Evolutionary conservation across 2,888 invertebrate species (phyloP).

Genomic region (Stramonita haemastoma): DNA sequence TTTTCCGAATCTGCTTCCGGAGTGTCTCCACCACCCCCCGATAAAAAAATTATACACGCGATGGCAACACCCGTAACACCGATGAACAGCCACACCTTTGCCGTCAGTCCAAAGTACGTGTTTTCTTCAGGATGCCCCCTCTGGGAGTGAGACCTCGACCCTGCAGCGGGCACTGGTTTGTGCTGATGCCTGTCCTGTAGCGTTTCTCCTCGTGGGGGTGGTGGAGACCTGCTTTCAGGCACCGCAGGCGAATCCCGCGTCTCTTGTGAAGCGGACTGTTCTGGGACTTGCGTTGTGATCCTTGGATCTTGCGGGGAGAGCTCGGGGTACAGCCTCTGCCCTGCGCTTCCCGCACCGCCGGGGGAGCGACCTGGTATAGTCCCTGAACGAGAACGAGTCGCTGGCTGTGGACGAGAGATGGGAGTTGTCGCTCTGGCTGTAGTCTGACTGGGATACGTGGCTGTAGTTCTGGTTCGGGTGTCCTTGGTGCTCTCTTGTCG

Average conservation of each 20-base stretch:
- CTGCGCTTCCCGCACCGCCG: not conserved
- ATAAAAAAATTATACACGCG: not conserved
- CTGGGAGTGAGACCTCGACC: too few relatives aligned
- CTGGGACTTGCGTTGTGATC: too few relatives aligned
- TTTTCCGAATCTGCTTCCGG: not conserved
- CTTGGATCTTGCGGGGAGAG: not conserved
- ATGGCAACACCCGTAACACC: not conserved
- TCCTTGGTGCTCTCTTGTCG: not conserved
- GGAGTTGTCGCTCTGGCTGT: not conserved
- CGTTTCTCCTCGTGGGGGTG: not conserved
- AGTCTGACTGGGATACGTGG: not conserved
- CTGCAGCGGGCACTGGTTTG: too few relatives aligned
- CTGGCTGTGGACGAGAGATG: conserved; percentile 32
- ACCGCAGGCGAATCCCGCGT: not conserved
- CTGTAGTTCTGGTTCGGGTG: not conserved
- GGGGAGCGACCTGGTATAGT: not conserved
- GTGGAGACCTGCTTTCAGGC: not conserved
- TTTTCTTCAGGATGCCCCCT: not conserved
- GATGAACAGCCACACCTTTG: not conserved
- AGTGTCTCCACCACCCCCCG: too few relatives aligned
- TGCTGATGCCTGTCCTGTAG: too few relatives aligned
- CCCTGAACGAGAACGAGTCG: conserved; percentile 22
- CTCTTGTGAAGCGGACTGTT: not conserved
- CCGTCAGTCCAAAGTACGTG: not conserved
- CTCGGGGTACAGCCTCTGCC: conserved; percentile 15